phyloP scores from a whole-genome alignment of 2,113 vertebrate species.

The Oxygymnocypris stewartii region DNA sequence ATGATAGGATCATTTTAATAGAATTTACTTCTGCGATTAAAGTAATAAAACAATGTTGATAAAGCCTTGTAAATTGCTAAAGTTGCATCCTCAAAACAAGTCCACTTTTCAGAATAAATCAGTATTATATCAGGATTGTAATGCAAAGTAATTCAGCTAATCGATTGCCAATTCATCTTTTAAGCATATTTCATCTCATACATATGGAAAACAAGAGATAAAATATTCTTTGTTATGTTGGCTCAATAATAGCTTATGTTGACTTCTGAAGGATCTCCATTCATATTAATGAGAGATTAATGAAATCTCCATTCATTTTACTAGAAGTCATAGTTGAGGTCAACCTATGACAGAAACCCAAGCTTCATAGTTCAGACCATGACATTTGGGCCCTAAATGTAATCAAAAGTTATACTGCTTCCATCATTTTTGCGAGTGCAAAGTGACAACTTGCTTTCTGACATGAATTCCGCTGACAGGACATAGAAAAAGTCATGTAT shows the following conservation, averaged over 20 bases:
- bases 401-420: neutral
- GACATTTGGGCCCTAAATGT: neutral
- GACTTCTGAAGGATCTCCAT: neutral
- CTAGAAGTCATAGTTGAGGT: neutral
- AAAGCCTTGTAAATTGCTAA: neutral
- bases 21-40: neutral
- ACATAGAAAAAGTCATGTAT: neutral
- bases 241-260: neutral
- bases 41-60: neutral
- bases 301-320: neutral
- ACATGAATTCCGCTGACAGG: conserved; percentile 1
- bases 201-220: neutral
- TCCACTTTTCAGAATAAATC: neutral
- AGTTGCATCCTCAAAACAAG: too few relatives aligned
- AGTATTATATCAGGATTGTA: neutral
- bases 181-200: neutral
- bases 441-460: neutral
- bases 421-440: neutral
- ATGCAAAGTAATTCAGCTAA: neutral
- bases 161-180: neutral
- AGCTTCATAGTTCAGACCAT: neutral
- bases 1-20: neutral
- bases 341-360: neutral
- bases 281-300: neutral
- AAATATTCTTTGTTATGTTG: neutral